A percentile compares a stretch with the other conserved stretches of the same genome.
These are phyloP conservation scores for Hippopotamyrus pictus DNA, from an alignment of 2,797 vertebrate genomes.

Conservation along the genomic window DNA sequence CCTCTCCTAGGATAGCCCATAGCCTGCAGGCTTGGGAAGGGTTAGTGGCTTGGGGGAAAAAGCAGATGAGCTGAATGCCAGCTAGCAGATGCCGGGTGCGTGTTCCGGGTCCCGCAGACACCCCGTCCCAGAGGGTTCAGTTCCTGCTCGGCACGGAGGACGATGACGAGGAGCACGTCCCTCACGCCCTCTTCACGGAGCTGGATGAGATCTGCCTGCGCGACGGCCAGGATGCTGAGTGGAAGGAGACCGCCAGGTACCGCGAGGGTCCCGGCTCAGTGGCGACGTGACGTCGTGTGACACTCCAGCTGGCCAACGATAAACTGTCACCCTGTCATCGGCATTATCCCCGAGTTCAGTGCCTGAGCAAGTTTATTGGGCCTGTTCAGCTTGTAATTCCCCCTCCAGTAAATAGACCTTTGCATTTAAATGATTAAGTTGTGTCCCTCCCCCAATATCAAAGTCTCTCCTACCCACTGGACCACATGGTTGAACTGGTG, in stretches of 20 bases:
- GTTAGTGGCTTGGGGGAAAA: background rate
- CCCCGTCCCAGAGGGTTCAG: conserved; percentile 94
- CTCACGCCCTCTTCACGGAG: conserved; percentile 95
- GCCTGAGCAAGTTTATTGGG: background rate
- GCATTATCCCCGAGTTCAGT: background rate
- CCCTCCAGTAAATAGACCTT: background rate
- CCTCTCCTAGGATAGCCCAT: background rate
- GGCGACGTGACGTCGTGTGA: no score
- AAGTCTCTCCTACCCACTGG: background rate
- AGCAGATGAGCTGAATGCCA: background rate
- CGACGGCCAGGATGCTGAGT: conserved; percentile 91
- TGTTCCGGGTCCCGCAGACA: conserved; percentile 59
- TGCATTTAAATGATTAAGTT: background rate
- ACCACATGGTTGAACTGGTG: background rate
- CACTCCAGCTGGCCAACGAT: background rate
- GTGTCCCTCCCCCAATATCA: background rate
- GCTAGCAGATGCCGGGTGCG: background rate
- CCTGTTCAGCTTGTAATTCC: background rate
- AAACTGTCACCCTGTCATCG: background rate
- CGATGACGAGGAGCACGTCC: conserved; percentile 93
- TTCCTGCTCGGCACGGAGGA: conserved; percentile 97
- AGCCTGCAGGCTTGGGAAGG: background rate
- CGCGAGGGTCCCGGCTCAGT: background rate
- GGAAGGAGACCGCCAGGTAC: conserved; percentile 96
- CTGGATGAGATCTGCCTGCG: conserved; percentile 94